Base-by-base conservation (phyloP, 2,113 vertebrate genomes). In the Haliaeetus leucogaster region DNA sequence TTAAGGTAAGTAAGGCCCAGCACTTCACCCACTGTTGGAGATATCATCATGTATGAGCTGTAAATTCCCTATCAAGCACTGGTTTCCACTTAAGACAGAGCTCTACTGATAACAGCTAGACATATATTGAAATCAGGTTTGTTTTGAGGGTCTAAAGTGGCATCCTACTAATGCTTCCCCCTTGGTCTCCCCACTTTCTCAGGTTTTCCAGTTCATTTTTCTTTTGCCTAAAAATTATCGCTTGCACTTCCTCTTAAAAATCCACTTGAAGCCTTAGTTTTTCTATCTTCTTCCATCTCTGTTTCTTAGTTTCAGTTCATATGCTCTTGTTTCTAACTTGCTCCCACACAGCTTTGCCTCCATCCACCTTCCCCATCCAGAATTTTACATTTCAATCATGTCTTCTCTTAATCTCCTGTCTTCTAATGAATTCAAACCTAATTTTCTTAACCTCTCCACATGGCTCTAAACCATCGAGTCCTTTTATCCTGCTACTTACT, bases 371-470 rank as follows among this genome's bases (percentile, higher is more conserved):
- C 48, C 47, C 80, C n/a, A 40, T 15, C 23, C 52, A 56, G 38
- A 40, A 80, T 83, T 92, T 91, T 53, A 95, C 48, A 94, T 94
- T 95, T 89, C 83, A 93, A 45, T 96, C 89, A 74, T 89, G 66
- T 68, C 47, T 45, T 70, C 36, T 68, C 52, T 62, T 76, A 74
- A 94, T 94, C 92, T 93, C 67, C 16, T 36, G 16, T 50, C 85
- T 95, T 73, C 84, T 93, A 76, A 96, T 95, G 83, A 92, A 90
- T 91, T 85, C 59, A 73, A 93, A 26, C 34, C 59, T 91, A 67
- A 83, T 94, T 96, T 95, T 94, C 86, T 73, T 97, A 93, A 96
- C 93, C 83, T 94, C 74, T 93, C 83, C 78, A 86, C 16, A 29
- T 0, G 5, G 56, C 61, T 82, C 38, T 74, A 92, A 92, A 89